Evolutionary conservation across 2,888 invertebrate genomes (phyloP).

Genomic region (Scrobipalpa atriplicella): DNA sequence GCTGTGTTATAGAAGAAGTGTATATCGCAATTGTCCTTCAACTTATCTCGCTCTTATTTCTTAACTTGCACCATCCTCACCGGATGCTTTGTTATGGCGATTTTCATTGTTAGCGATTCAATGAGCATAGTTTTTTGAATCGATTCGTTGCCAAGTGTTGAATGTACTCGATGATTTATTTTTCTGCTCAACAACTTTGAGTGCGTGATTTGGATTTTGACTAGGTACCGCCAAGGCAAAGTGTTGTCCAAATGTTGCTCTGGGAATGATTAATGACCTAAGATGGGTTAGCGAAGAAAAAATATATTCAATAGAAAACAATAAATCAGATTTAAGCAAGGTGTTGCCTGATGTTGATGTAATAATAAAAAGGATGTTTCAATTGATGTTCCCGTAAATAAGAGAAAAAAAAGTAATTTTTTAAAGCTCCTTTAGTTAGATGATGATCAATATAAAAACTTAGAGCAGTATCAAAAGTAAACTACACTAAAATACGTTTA

Average conservation of each 20-base stretch:
- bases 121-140: conserved; percentile 74
- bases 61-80: conserved; percentile 28
- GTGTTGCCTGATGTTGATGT: no score
- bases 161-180: conserved; percentile 76
- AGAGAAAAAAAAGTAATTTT: no score
- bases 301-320: neutral
- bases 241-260: conserved; percentile 60
- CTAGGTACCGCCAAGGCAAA: conserved; percentile 43
- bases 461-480: no score
- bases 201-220: conserved; percentile 45
- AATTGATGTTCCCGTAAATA: no score
- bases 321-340: conserved; percentile 1
- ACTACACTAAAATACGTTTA: no score
- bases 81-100: conserved; percentile 68
- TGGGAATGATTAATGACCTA: neutral
- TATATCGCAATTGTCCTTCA: no score
- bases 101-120: conserved; percentile 78
- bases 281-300: neutral
- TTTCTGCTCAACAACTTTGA: conserved; percentile 41
- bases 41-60: neutral
- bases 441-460: no score
- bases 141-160: conserved; percentile 71
- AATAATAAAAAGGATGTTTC: no score
- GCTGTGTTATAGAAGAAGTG: no score
- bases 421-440: no score